These are phyloP conservation scores for Acanthurus leucopareius DNA, from an alignment of 2,797 vertebrate species.

Conservation along the genomic window DNA sequence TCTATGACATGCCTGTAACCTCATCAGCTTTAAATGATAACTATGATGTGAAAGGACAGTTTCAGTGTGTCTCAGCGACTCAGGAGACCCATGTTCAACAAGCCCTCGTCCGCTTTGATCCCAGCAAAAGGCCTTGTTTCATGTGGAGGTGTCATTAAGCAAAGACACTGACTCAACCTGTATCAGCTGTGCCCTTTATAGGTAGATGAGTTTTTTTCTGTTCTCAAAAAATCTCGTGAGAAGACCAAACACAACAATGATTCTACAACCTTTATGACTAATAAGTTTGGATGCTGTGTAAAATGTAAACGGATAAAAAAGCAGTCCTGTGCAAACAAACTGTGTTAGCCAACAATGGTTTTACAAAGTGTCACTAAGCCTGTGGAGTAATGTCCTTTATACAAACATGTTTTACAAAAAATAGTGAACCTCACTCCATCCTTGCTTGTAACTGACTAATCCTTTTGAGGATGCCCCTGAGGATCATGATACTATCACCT, in stretches of 20 bases:
- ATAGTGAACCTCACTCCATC: too few relatives aligned
- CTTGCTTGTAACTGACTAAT: too few relatives aligned
- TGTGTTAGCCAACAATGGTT: too few relatives aligned
- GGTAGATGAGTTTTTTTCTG: not conserved
- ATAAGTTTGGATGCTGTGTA: not conserved
- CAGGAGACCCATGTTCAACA: constrained; percentile 6
- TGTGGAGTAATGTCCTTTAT: too few relatives aligned
- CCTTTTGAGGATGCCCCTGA: too few relatives aligned
- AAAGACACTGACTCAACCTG: not conserved
- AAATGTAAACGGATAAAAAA: not conserved
- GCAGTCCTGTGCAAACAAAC: too few relatives aligned
- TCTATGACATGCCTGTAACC: not conserved
- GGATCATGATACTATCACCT: too few relatives aligned
- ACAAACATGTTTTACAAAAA: too few relatives aligned
- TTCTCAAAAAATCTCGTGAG: not conserved
- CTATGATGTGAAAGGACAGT: constrained; percentile 13
- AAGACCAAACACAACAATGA: constrained; percentile 14
- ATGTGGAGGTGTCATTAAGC: not conserved
- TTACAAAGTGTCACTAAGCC: too few relatives aligned
- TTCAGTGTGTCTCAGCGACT: constrained; percentile 3
- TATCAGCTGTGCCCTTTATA: not conserved
- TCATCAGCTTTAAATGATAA: constrained; percentile 26
- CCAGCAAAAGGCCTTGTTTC: constrained; percentile 19
- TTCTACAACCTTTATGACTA: too few relatives aligned
- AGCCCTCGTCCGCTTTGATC: constrained; percentile 15